Conservation (phyloP, 2,797 vertebrate genomes). For the Scomberomorus guttatus region DNA sequence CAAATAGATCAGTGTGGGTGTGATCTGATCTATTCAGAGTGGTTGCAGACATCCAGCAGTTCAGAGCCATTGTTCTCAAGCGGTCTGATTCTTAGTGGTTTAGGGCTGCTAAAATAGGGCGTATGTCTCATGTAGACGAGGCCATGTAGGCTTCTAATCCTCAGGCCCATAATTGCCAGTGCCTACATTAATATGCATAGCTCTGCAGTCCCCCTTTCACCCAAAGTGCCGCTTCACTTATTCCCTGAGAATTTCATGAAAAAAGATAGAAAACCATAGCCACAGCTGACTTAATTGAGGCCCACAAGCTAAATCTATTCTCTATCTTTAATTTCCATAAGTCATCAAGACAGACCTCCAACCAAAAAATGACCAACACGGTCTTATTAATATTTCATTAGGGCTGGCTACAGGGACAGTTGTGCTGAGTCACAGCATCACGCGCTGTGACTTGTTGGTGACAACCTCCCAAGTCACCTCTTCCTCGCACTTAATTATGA, state of each 20-base stretch:
- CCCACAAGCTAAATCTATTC: constrained; percentile 71
- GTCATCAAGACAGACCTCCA: constrained; percentile 65
- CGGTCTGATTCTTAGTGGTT: constrained; percentile 24
- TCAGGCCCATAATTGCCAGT: constrained; percentile 55
- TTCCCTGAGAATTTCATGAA: constrained; percentile 31
- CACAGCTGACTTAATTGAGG: constrained; percentile 69
- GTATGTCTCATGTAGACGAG: constrained; percentile 24
- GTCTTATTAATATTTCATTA: constrained; percentile 76
- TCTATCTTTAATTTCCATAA: constrained; percentile 73
- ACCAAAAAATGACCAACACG: constrained; percentile 67
- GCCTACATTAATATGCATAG: constrained; percentile 74
- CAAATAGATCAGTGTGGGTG: constrained; percentile 66
- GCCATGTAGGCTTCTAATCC: constrained; percentile 49
- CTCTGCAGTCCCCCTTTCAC: constrained; percentile 31
- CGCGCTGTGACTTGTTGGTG: constrained; percentile 67
- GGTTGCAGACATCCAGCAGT: constrained; percentile 36
- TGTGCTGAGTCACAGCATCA: constrained; percentile 73
- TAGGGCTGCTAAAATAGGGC: constrained; percentile 27
- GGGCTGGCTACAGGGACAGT: constrained; percentile 59
- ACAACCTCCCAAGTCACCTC: constrained; percentile 73
- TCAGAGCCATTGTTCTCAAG: constrained; percentile 37
- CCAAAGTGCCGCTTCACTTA: constrained; percentile 41
- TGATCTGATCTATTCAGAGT: constrained; percentile 66
- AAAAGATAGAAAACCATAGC: constrained; percentile 59
- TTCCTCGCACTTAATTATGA: constrained; percentile 80